Evolutionary conservation across 1,140 invertebrate genomes (phyloP).

Genomic region (Magallana ariakensis): DNA sequence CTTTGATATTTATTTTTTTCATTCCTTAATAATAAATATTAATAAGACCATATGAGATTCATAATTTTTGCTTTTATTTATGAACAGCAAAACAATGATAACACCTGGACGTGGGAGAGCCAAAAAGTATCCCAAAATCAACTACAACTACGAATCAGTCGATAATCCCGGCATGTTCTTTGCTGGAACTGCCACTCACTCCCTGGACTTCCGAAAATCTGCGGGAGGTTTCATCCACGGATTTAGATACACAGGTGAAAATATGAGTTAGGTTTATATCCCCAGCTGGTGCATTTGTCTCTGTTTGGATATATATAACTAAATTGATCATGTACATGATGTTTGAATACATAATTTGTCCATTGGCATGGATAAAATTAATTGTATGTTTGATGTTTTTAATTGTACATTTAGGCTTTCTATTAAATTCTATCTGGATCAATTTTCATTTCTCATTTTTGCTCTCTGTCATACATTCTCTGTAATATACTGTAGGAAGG

Average conservation of each 20-base stretch:
- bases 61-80: not conserved
- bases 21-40: not conserved
- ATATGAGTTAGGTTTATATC: not conserved
- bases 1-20: not conserved
- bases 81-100: slow-evolving; percentile 41
- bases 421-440: too few species aligned
- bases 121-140: slow-evolving; percentile 79
- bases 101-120: slow-evolving; percentile 57
- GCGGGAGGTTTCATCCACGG: slow-evolving; percentile 82
- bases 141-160: slow-evolving; percentile 78
- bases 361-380: too few species aligned
- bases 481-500: too few species aligned
- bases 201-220: slow-evolving; percentile 80
- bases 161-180: slow-evolving; percentile 77
- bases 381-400: too few species aligned
- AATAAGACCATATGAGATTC: not conserved
- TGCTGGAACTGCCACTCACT: slow-evolving; percentile 79
- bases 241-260: slow-evolving; percentile 81
- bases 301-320: too few species aligned
- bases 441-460: too few species aligned
- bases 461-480: too few species aligned
- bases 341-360: too few species aligned
- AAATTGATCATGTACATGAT: too few species aligned
- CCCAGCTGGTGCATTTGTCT: too few species aligned
- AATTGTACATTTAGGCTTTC: too few species aligned